Percentiles rank a stretch among this genome's conserved stretches.
Evolutionary conservation across 1,140 invertebrate genomes (phyloP).

Genomic region (Myzus persicae): DNA sequence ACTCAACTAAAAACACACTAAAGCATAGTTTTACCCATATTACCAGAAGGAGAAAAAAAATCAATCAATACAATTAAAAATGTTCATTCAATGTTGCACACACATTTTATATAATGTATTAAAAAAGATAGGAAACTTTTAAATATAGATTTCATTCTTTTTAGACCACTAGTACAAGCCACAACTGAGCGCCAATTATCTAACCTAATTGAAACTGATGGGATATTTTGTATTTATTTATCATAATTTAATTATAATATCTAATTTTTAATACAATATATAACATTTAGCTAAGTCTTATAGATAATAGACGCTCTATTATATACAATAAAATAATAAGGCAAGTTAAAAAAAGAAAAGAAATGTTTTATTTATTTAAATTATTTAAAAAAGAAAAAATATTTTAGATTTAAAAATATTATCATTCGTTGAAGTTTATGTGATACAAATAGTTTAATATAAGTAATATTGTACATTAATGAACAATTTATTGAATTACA

Average conservation of each 20-base stretch:
- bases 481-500: not conserved
- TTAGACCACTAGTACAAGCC: not conserved
- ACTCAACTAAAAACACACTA: not conserved
- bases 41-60: not conserved
- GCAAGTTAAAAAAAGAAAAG: not conserved
- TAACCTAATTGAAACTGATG: not conserved
- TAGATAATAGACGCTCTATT: not conserved
- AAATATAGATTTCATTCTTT: not conserved
- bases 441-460: not conserved
- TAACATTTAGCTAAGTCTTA: not conserved
- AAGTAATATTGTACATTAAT: not conserved
- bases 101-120: not conserved
- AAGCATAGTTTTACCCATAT: not conserved
- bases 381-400: too few relatives aligned
- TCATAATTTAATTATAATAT: not conserved
- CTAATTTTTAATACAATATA: not conserved
- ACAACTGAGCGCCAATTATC: not conserved
- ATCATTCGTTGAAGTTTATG: not conserved
- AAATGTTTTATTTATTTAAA: not conserved
- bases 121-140: not conserved
- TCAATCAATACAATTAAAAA: not conserved
- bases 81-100: not conserved
- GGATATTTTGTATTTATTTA: not conserved
- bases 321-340: slow-evolving; percentile 1
- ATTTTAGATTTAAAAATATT: not conserved